These are phyloP conservation scores for Grallaria varia DNA, from an alignment of 2,113 vertebrate genomes.

Conservation along the genomic window DNA sequence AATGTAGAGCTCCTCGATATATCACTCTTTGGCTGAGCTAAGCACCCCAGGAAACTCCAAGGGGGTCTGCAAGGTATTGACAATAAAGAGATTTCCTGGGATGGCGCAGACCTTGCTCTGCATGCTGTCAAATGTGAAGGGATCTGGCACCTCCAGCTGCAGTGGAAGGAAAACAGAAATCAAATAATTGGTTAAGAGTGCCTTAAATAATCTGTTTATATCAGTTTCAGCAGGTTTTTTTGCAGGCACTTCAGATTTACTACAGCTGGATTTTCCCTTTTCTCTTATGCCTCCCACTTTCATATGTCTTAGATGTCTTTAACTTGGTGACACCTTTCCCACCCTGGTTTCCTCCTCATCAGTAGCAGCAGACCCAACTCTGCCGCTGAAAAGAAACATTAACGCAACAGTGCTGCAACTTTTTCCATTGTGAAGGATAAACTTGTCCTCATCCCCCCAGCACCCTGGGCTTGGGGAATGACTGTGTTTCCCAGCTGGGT, in stretches of 20 bases:
- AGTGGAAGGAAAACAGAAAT: not conserved
- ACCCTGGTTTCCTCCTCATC: not conserved
- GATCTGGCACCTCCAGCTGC: not conserved
- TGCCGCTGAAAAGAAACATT: not conserved
- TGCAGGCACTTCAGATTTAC: not conserved
- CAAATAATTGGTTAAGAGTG: not conserved
- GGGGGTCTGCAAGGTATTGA: not conserved
- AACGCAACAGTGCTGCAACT: not conserved
- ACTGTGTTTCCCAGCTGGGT: not conserved
- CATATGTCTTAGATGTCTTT: not conserved
- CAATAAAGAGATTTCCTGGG: not conserved
- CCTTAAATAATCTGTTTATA: not conserved
- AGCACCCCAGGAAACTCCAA: not conserved
- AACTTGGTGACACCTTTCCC: not conserved
- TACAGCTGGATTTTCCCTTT: not conserved
- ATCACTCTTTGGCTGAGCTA: not conserved
- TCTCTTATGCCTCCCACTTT: not conserved
- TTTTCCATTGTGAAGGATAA: not conserved
- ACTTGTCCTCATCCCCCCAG: not conserved
- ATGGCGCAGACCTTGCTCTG: not conserved
- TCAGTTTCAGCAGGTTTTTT: not conserved
- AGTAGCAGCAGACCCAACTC: not conserved
- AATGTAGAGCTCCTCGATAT: not conserved
- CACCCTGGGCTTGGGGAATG: not conserved
- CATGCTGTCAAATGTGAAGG: not conserved